Percentiles rank a stretch among this genome's conserved stretches.
These are phyloP conservation scores for Sebastes nivosus DNA, from an alignment of 2,797 vertebrate genomes.

Conservation along the genomic window DNA sequence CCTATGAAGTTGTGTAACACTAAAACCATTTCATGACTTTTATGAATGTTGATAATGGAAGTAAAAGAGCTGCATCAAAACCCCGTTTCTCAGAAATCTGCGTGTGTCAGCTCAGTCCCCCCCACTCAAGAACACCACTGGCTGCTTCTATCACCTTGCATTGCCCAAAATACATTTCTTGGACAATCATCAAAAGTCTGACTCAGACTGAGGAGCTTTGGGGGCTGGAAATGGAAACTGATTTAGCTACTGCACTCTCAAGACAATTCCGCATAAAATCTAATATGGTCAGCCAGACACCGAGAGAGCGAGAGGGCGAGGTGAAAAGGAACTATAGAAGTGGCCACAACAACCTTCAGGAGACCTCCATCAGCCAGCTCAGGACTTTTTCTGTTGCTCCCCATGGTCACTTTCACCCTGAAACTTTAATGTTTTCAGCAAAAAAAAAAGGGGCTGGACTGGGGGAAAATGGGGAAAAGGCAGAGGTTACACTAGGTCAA, in stretches of 20 bases:
- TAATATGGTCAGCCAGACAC: constrained; percentile 63
- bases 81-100: neutral
- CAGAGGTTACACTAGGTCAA: constrained; percentile 35
- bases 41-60: neutral
- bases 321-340: constrained; percentile 57
- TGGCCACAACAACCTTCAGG: constrained; percentile 66
- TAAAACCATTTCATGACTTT: neutral
- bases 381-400: constrained; percentile 45
- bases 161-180: constrained; percentile 60
- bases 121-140: constrained; percentile 7
- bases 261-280: constrained; percentile 76
- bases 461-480: constrained; percentile 7
- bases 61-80: neutral
- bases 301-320: constrained; percentile 3
- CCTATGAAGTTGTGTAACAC: neutral
- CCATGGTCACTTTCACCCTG: constrained; percentile 59
- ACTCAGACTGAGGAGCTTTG: constrained; percentile 54
- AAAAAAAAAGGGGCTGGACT: neutral
- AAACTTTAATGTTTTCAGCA: constrained; percentile 53
- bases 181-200: constrained; percentile 62
- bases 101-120: neutral
- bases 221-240: constrained; percentile 75
- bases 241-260: constrained; percentile 74
- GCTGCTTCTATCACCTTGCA: constrained; percentile 49
- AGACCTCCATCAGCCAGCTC: constrained; percentile 66